Percentiles rank a stretch among this genome's conserved stretches.
Evolutionary conservation across 2,113 vertebrate species (phyloP).

Genomic region (Panurus biarmicus): DNA sequence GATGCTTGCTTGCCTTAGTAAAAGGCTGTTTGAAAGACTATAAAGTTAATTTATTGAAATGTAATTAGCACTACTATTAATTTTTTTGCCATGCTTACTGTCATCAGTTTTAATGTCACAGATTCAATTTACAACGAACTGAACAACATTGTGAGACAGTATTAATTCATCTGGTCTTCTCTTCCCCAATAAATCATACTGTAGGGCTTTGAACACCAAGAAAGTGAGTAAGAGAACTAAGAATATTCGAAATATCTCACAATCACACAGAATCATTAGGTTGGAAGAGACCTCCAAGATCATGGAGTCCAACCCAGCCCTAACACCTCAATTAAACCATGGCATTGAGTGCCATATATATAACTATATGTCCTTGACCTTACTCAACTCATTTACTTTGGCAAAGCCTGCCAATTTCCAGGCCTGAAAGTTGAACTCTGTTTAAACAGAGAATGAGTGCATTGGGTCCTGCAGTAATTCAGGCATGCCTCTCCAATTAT

Average conservation of each 20-base stretch:
- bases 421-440: neutral
- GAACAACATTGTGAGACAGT: conserved; percentile 11
- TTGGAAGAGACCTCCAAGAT: neutral
- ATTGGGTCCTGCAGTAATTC: neutral
- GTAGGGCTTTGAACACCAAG: neutral
- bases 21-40: conserved; percentile 49
- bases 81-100: conserved; percentile 63
- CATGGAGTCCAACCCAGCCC: neutral
- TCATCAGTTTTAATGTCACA: conserved; percentile 47
- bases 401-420: neutral
- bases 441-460: neutral
- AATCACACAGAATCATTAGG: neutral
- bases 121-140: conserved; percentile 15
- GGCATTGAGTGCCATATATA: neutral
- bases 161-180: neutral
- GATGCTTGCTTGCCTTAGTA: conserved; percentile 33
- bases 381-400: conserved; percentile 1
- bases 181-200: neutral
- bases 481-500: neutral
- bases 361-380: conserved; percentile 5
- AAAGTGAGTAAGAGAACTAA: neutral
- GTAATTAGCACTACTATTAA: conserved; percentile 62
- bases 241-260: neutral
- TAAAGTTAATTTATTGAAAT: conserved; percentile 63
- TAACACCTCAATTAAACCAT: neutral